A percentile compares a stretch with the other conserved stretches of the same genome.
phyloP scores from a whole-genome alignment of 2,113 vertebrate genomes.

The Cyanistes caeruleus region DNA sequence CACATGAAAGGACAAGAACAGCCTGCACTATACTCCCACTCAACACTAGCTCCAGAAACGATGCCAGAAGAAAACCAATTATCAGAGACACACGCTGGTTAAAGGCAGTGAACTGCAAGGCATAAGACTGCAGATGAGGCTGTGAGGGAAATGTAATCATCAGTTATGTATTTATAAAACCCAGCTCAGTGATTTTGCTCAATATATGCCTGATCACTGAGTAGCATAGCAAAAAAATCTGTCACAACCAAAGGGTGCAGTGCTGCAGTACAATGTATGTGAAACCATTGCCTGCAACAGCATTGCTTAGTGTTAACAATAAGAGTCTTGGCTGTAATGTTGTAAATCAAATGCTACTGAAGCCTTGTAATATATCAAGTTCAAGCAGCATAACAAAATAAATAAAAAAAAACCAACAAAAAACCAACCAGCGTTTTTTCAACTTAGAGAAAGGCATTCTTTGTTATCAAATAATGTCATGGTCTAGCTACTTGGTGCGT shows the following conservation, averaged over 20 bases:
- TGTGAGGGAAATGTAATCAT: neutral
- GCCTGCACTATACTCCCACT: neutral
- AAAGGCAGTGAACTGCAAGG: slow-evolving; percentile 14
- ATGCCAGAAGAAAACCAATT: slow-evolving; percentile 35
- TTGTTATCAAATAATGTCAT: neutral
- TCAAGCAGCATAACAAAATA: slow-evolving; percentile 6
- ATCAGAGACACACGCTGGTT: slow-evolving; percentile 19
- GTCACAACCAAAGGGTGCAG: neutral
- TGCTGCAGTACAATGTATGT: neutral
- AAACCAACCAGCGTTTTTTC: neutral
- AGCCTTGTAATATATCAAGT: neutral
- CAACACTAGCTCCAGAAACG: neutral
- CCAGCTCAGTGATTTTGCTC: slow-evolving; percentile 7
- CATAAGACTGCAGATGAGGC: neutral
- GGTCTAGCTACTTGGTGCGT: neutral
- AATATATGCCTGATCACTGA: neutral
- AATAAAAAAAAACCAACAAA: neutral
- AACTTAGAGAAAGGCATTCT: neutral
- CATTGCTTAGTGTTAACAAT: slow-evolving; percentile 15
- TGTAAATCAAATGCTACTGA: slow-evolving; percentile 34
- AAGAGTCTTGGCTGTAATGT: neutral
- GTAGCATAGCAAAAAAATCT: neutral
- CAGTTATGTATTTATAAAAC: slow-evolving; percentile 40
- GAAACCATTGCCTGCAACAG: neutral
- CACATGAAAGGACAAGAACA: slow-evolving; percentile 14